phyloP scores from a whole-genome alignment of 2,113 vertebrate genomes.

The Corydoras sp. region DNA sequence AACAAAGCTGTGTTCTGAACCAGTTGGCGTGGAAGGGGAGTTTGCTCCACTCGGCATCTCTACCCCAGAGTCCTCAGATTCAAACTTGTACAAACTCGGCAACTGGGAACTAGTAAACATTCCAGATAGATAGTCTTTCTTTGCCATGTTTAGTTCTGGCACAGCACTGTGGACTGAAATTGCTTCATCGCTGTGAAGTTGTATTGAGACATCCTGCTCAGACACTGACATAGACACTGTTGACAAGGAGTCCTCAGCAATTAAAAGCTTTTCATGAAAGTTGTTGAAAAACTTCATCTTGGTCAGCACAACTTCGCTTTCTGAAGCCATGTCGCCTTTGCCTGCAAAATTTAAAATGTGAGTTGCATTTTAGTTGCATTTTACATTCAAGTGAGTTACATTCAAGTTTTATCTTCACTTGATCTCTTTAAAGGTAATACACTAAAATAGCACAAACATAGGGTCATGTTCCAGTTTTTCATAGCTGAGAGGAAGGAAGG shows the following conservation, averaged over 20 bases:
- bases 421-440: background rate
- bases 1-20: slow-evolving; percentile 80
- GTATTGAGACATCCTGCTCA: slow-evolving; percentile 46
- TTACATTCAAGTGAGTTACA: background rate
- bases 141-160: slow-evolving; percentile 24
- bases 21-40: slow-evolving; percentile 71
- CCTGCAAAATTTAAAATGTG: slow-evolving; percentile 53
- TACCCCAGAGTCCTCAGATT: slow-evolving; percentile 81
- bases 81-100: slow-evolving; percentile 73
- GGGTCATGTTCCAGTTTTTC: slow-evolving; percentile 6
- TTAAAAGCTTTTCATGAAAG: slow-evolving; percentile 55
- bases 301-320: slow-evolving; percentile 75
- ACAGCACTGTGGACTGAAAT: slow-evolving; percentile 25
- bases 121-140: slow-evolving; percentile 52
- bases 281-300: slow-evolving; percentile 75
- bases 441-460: slow-evolving; percentile 3
- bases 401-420: background rate
- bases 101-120: slow-evolving; percentile 60
- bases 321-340: slow-evolving; percentile 64
- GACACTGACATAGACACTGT: slow-evolving; percentile 45
- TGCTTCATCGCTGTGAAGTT: slow-evolving; percentile 31
- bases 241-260: slow-evolving; percentile 48
- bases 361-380: background rate
- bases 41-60: slow-evolving; percentile 77
- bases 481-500: slow-evolving; percentile 27